These are phyloP conservation scores for Nesoenas mayeri DNA, from an alignment of 2,113 vertebrate genomes.

Conservation along the genomic window DNA sequence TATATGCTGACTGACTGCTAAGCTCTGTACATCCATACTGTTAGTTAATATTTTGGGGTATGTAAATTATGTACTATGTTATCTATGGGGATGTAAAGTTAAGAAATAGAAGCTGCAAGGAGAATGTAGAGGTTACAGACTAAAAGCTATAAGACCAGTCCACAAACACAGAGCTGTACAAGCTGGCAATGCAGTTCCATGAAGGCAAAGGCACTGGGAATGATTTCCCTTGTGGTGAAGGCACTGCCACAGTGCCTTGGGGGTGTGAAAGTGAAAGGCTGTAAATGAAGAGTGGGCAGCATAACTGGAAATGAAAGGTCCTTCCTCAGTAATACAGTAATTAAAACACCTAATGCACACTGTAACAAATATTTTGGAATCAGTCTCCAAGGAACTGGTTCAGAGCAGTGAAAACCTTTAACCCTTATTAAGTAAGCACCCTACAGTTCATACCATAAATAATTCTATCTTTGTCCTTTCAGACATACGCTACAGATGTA, in stretches of 20 bases:
- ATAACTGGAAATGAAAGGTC: neutral
- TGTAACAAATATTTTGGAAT: neutral
- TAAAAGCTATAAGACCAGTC: neutral
- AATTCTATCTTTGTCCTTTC: neutral
- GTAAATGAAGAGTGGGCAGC: neutral
- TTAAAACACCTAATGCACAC: neutral
- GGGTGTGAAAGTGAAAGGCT: fast-evolving
- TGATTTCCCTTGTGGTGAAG: neutral
- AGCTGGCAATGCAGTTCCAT: neutral
- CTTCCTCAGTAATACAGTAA: neutral
- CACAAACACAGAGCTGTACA: neutral
- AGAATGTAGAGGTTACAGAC: neutral
- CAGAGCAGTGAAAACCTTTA: neutral
- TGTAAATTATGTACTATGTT: neutral
- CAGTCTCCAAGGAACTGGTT: neutral
- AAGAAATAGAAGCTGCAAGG: neutral
- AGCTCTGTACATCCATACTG: neutral
- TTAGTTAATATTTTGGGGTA: neutral
- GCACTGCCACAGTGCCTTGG: neutral
- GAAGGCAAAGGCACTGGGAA: neutral
- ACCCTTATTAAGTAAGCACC: neutral
- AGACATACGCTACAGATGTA: neutral
- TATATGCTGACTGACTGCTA: neutral
- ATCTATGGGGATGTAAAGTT: neutral
- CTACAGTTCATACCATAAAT: neutral